A percentile compares a stretch with the other conserved stretches of the same genome.
Conservation (phyloP, 2,888 invertebrate genomes). For the Drosophila infuscata region DNA sequence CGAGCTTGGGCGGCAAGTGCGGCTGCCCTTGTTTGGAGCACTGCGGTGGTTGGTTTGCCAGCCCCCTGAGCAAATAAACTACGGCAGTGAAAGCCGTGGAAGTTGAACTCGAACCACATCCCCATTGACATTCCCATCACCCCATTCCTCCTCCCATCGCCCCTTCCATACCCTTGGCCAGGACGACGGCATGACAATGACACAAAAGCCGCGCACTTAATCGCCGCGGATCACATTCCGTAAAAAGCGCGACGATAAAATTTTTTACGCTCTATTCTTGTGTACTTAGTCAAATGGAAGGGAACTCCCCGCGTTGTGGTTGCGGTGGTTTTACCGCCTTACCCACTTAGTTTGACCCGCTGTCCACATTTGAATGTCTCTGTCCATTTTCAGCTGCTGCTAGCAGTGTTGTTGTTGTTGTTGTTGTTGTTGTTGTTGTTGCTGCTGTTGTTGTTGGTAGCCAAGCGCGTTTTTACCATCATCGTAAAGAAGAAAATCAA, state of each 20-base stretch:
- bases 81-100: constrained; percentile 13
- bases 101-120: constrained; percentile 29
- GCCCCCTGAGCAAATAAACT: constrained; percentile 69
- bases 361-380: constrained; percentile 59
- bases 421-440: constrained; percentile 11
- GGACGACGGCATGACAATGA: constrained; percentile 79
- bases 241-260: constrained; percentile 82
- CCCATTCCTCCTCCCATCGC: constrained; percentile 12
- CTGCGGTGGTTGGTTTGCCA: constrained; percentile 28
- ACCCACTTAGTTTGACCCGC: constrained; percentile 54
- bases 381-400: constrained; percentile 53
- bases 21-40: constrained; percentile 19
- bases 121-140: constrained; percentile 24
- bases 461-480: constrained; percentile 60
- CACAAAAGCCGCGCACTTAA: constrained; percentile 83
- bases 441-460: constrained; percentile 36
- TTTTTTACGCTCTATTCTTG: constrained; percentile 75
- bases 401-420: constrained; percentile 8
- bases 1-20: constrained; percentile 41
- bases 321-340: constrained; percentile 26
- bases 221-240: constrained; percentile 83
- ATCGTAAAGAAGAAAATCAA: constrained; percentile 82
- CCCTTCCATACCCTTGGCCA: constrained; percentile 34
- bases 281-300: constrained; percentile 80
- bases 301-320: constrained; percentile 37